Base-by-base conservation (phyloP, 2,113 vertebrate genomes). In the Apteryx owenii region DNA sequence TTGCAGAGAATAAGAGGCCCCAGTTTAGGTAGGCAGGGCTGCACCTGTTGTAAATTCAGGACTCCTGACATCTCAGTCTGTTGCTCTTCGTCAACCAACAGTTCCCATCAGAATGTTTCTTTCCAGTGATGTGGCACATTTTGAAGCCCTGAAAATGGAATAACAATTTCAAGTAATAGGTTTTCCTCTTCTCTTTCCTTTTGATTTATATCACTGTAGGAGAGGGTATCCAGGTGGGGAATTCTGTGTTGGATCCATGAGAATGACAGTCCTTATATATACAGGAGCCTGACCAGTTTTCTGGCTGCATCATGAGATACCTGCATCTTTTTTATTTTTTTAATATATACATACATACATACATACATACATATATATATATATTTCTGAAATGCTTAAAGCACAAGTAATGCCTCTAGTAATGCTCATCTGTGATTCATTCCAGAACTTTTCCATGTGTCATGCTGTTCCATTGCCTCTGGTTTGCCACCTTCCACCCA, bases 261-360 rank as follows among this genome's bases (percentile, higher is more conserved):
- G 42, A 80, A 86, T 40, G 50, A 8, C 4, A 81, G 3, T 70
- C 12, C 18, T 87, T 91, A 18, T 2, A 1, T 72, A 7, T 50
- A 10, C 48, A 76, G n/a, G 50, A 97, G 12, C 89, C 97, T 97
- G 97, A 97, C 91, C 96, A 97, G 96, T 95, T 97, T 98, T 98
- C 95, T 97, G 94, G 88, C 94, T 94, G n/a, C 73, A 75, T 95
- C 77, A 29, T 80, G 25, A 80, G 28, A 89, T 50, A 68, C 16
- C 36, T 71, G 6, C 38, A 78, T 69, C 38, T 89, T 50, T 12
- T 40, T 84, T 78, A 53, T 44, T n/a, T 33, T 62, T 31, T 64
- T 29, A 26, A 66, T 9, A 8, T 31, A 51, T 75, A 64, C 82
- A 40, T 64, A 8, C n/a, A 51, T 75, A 64, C 82, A 40, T 64